Conservation (phyloP, 2,113 vertebrate species). For the human region DNA sequence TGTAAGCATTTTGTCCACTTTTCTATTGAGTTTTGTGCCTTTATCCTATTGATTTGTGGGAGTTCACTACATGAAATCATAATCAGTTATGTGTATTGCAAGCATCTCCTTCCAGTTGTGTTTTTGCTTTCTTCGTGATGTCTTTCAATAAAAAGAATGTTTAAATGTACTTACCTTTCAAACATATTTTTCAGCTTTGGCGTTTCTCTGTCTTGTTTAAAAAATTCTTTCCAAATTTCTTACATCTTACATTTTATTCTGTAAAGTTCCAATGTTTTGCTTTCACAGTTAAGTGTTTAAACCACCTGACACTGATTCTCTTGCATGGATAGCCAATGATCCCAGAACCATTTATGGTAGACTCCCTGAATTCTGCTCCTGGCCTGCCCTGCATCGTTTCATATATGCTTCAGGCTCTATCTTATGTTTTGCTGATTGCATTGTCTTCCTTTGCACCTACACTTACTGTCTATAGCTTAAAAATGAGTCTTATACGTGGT, state of each 20-base stretch:
- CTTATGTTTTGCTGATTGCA: not conserved
- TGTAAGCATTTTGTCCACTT: not conserved
- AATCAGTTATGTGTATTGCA: not conserved
- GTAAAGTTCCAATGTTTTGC: not conserved
- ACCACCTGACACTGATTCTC: not conserved
- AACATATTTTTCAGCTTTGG: not conserved
- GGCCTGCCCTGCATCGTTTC: fast-evolving
- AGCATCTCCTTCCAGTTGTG: too few species aligned
- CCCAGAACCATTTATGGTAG: too few species aligned
- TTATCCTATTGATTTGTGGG: not conserved
- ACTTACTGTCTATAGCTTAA: not conserved
- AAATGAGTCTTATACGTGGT: not conserved
- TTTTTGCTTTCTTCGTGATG: not conserved
- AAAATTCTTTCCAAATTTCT: not conserved
- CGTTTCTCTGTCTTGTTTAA: not conserved
- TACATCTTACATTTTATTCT: not conserved
- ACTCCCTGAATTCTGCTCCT: too few species aligned
- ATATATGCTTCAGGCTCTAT: not conserved
- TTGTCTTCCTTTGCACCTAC: not conserved
- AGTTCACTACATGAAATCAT: not conserved
- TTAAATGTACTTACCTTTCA: not conserved
- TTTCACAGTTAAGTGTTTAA: not conserved
- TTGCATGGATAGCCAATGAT: too few species aligned
- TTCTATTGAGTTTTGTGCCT: not conserved
- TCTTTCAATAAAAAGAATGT: not conserved